Conservation (phyloP, 2,113 vertebrate species). For the Prunella fulvescens region DNA sequence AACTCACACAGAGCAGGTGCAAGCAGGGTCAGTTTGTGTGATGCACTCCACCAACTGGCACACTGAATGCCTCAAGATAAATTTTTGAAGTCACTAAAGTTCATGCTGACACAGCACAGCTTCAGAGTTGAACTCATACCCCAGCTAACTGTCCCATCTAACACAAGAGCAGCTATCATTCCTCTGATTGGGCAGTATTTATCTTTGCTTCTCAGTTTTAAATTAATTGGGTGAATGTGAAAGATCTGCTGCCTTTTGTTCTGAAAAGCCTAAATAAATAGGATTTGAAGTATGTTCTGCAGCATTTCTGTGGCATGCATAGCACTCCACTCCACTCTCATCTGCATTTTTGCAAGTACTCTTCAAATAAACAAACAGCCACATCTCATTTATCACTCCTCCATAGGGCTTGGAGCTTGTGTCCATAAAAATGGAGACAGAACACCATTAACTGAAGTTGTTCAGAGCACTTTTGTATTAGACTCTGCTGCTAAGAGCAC, state of each 20-base stretch:
- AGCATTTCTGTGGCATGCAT: not conserved
- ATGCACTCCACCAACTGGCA: not conserved
- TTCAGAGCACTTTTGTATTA: not conserved
- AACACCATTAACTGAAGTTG: not conserved
- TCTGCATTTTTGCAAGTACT: not conserved
- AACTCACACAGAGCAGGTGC: not conserved
- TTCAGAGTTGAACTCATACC: not conserved
- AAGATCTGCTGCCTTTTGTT: not conserved
- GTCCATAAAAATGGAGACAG: not conserved
- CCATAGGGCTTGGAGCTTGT: not conserved
- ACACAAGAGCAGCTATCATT: not conserved
- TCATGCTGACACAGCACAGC: not conserved
- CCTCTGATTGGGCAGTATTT: not conserved
- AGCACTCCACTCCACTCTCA: accelerated
- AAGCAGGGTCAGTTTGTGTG: not conserved
- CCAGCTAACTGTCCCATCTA: not conserved
- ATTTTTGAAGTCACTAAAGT: not conserved
- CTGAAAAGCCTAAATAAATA: not conserved
- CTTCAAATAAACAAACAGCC: not conserved
- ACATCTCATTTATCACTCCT: not conserved
- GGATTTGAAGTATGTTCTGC: not conserved
- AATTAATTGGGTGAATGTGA: not conserved
- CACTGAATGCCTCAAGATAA: not conserved
- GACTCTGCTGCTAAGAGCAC: not conserved
- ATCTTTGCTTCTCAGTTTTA: not conserved